Base-by-base conservation (phyloP, 2,797 vertebrate species). In the Tarsius wallacei region DNA sequence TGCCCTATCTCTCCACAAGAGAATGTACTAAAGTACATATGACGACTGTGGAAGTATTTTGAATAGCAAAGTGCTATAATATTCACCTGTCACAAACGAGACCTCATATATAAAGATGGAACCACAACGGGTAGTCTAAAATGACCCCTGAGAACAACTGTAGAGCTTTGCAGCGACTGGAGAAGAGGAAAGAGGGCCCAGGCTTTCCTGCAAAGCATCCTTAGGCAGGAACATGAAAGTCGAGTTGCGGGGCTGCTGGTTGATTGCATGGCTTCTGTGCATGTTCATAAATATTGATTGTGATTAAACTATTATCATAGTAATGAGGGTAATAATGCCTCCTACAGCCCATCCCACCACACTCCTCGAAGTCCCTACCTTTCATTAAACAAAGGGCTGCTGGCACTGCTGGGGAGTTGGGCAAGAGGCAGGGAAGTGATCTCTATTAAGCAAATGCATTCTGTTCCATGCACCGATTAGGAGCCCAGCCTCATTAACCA, bases 231-330 rank as follows among this genome's bases (percentile, higher is more conserved):
- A 77, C 78, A 76, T 0, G 5, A 73, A 74, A 74, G 87, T n/a
- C 12, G 10, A 49, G 76, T 68, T n/a, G n/a, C 28, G 57, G 64
- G 77, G 71, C 76, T 64, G n/a, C 57, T 83, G 64, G 33, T 31
- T n/a, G 93, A 92, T n/a, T 70, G 86, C 74, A 42, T 0, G 1
- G 64, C 70, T 96, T 97, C 86, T 94, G 94, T 83, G 92, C 90
- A 96, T 94, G 82, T 95, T 91, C 96, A 96, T 95, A 97, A 97
- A 93, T 96, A 93, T 95, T 94, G 83, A 92, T 92, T 94, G 78
- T 95, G 94, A 97, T 93, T 97, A 95, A 97, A 97, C 95, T 93
- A 80, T 95, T 97, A 97, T 91, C 96, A 96, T 94, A 97, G 93
- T 96, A 95, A 96, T 82, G 87, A 96, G 95, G 42, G 31, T 91